Evolutionary conservation across 2,888 invertebrate genomes (phyloP).

Genomic region (Thereva nobilitata): DNA sequence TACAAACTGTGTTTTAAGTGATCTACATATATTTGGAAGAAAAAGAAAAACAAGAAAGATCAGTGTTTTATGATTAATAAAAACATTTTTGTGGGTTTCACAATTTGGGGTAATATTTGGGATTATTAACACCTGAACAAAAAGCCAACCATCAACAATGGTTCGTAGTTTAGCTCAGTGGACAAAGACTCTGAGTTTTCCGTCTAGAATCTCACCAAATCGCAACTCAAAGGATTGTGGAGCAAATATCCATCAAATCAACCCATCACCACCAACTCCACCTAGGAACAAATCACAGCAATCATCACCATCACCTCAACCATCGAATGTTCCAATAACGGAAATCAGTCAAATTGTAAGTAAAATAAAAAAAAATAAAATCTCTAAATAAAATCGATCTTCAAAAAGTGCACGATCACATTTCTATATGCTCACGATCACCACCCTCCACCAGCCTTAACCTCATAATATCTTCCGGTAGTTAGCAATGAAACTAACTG

Average conservation of each 20-base stretch:
- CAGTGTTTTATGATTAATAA: too few relatives aligned
- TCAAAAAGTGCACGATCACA: neutral
- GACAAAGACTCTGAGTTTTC: conserved; percentile 90
- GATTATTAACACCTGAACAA: conserved; percentile 11
- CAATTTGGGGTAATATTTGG: conserved; percentile 8
- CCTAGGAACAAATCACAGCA: conserved; percentile 64
- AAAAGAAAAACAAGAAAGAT: too few relatives aligned
- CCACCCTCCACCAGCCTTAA: too few relatives aligned
- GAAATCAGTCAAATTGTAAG: conserved; percentile 72
- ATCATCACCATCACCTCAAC: conserved; percentile 57
- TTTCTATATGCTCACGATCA: neutral
- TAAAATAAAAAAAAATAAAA: conserved; percentile 43
- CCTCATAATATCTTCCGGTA: too few relatives aligned
- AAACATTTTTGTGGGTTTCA: too few relatives aligned
- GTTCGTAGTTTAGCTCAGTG: conserved; percentile 87
- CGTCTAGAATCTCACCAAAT: conserved; percentile 81
- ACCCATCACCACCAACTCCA: conserved; percentile 63
- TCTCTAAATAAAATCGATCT: neutral
- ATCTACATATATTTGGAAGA: too few relatives aligned
- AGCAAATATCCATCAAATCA: conserved; percentile 63
- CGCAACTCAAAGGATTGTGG: conserved; percentile 75
- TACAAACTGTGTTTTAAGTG: too few relatives aligned
- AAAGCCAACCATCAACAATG: conserved; percentile 62
- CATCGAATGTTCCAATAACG: conserved; percentile 64
- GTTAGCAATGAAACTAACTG: too few relatives aligned